A percentile compares a stretch with the other conserved stretches of the same genome.
Evolutionary conservation across 92 coral and sea anemone genomes (phyloP).

Genomic region (Siderastrea radians): DNA sequence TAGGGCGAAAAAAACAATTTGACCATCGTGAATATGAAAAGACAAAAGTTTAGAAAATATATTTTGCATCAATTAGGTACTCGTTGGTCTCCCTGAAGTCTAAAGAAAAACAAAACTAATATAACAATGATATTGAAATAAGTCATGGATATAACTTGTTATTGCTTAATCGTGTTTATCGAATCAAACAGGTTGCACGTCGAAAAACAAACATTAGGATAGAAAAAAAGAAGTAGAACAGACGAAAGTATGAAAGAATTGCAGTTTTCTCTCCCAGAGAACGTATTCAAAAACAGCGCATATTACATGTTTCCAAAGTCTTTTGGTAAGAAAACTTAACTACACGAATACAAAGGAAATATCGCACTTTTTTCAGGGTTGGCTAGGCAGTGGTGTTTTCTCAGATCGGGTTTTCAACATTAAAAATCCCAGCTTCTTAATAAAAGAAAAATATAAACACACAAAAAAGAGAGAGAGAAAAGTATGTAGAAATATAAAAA

Average conservation of each 20-base stretch:
- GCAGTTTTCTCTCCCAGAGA: neutral
- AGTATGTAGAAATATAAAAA: neutral
- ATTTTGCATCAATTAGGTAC: neutral
- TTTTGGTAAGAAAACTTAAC: neutral
- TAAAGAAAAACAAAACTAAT: constrained; percentile 15
- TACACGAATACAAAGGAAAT: neutral
- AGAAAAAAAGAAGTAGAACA: neutral
- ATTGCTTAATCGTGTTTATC: constrained; percentile 29
- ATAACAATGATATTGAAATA: neutral
- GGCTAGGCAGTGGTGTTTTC: constrained; percentile 7
- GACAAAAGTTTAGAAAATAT: too few relatives aligned
- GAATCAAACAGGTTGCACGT: constrained; percentile 20
- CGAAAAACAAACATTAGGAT: neutral
- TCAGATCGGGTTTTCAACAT: neutral
- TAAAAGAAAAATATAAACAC: neutral
- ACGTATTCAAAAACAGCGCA: neutral
- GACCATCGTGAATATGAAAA: neutral
- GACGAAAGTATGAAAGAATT: neutral
- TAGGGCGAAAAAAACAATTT: neutral
- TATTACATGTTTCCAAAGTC: too few relatives aligned
- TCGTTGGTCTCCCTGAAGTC: neutral
- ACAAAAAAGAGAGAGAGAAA: neutral
- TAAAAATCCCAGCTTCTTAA: neutral
- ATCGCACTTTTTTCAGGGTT: constrained; percentile 21
- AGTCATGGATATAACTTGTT: neutral